Evolutionary conservation across 1,140 invertebrate species (phyloP).

Genomic region (Platorchestia sp.): DNA sequence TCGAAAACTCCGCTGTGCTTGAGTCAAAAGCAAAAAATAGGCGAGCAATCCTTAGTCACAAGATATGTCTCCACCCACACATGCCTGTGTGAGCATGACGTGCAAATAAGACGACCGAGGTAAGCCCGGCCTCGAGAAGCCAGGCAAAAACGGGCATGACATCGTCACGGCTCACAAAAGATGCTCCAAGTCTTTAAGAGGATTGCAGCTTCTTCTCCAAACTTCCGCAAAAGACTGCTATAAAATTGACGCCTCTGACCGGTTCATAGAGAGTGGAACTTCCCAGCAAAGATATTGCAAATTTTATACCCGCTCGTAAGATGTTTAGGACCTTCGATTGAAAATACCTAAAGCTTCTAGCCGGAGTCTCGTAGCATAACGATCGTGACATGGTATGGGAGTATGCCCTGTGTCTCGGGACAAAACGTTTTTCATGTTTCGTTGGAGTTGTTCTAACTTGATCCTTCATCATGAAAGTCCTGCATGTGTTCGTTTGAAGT

Average conservation of each 20-base stretch:
- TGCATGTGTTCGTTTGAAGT: neutral
- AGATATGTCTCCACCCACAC: no score
- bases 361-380: neutral
- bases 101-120: neutral
- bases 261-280: neutral
- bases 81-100: no score
- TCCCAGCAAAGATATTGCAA: neutral
- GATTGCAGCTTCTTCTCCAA: slow-evolving; percentile 15
- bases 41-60: no score
- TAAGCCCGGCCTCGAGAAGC: neutral
- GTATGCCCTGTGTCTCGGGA: neutral
- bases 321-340: neutral
- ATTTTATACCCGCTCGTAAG: neutral
- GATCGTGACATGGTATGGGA: no score
- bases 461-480: neutral
- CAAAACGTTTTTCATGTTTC: neutral
- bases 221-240: neutral
- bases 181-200: slow-evolving; percentile 11
- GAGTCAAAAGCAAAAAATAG: no score
- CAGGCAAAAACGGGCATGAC: neutral
- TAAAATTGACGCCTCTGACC: neutral
- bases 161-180: neutral
- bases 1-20: no score
- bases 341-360: neutral
- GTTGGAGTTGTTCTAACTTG: neutral